Conservation (phyloP, 2,113 vertebrate species). For the Ellobius talpinus region DNA sequence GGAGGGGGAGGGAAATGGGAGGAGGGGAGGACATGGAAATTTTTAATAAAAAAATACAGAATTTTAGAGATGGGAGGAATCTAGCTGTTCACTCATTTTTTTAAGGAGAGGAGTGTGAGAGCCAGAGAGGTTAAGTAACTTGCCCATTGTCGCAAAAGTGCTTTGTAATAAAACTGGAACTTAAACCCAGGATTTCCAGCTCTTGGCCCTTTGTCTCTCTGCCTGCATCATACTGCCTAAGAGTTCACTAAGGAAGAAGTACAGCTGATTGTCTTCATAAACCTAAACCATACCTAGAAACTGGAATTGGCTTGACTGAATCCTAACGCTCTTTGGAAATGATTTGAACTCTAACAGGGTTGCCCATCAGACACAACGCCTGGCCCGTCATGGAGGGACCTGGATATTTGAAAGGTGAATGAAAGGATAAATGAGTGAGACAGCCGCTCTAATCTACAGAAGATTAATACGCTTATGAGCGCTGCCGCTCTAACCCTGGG, state of each 20-base stretch:
- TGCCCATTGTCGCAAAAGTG: background rate
- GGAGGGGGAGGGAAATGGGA: no score
- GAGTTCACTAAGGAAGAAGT: background rate
- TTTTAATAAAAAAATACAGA: background rate
- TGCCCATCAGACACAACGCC: background rate
- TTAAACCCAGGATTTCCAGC: background rate
- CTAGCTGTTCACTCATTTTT: slow-evolving; percentile 44
- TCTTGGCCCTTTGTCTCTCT: background rate
- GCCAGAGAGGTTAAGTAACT: slow-evolving; percentile 42
- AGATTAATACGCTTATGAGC: background rate
- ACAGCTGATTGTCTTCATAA: background rate
- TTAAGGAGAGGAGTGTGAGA: slow-evolving; percentile 35
- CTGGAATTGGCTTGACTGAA: background rate
- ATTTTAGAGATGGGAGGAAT: slow-evolving; percentile 63
- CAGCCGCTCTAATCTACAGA: background rate
- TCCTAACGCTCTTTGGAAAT: background rate
- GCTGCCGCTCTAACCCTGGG: background rate
- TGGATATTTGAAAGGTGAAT: background rate
- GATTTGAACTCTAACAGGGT: background rate
- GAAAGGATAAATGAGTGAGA: background rate
- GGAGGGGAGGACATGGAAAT: no score
- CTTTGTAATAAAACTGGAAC: background rate
- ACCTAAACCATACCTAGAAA: background rate
- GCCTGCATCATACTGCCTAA: background rate
- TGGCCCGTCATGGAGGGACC: background rate